Conservation (phyloP, 2,888 invertebrate genomes). For the Creontiades dilutus region DNA sequence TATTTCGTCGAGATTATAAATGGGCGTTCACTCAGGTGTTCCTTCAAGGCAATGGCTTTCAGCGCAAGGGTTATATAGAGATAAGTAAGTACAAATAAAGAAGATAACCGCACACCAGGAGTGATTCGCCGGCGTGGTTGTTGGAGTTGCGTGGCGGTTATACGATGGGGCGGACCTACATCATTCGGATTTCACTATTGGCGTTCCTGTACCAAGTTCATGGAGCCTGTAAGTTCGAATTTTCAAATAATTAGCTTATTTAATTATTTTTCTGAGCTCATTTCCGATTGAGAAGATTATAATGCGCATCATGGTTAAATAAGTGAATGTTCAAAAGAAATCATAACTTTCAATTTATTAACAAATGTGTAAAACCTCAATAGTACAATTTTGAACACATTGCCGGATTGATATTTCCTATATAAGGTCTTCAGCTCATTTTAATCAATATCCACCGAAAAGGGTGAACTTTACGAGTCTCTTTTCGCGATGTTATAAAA, state of each 20-base stretch:
- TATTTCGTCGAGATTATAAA: constrained; percentile 44
- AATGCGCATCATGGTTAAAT: too few species aligned
- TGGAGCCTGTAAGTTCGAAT: constrained; percentile 16
- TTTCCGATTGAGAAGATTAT: too few species aligned
- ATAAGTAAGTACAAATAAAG: constrained; percentile 62
- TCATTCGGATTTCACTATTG: not conserved
- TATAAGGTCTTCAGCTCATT: too few species aligned
- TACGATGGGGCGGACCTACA: constrained; percentile 15
- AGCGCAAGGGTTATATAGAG: constrained; percentile 41
- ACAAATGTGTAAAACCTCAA: too few species aligned
- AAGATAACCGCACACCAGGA: constrained; percentile 49
- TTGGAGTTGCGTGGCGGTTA: not conserved
- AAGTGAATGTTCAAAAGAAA: too few species aligned
- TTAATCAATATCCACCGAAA: too few species aligned
- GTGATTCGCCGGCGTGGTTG: not conserved
- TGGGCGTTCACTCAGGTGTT: constrained; percentile 59
- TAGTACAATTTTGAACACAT: too few species aligned
- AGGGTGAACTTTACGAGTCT: too few species aligned
- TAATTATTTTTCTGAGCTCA: too few species aligned
- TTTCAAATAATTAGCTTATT: not conserved
- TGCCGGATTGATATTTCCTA: too few species aligned
- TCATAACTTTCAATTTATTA: too few species aligned
- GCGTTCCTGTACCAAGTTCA: not conserved
- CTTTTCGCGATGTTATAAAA: too few species aligned
- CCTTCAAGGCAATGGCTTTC: constrained; percentile 60